Conservation (phyloP, 2,888 invertebrate species). For the Chaitophorus viminalis region DNA sequence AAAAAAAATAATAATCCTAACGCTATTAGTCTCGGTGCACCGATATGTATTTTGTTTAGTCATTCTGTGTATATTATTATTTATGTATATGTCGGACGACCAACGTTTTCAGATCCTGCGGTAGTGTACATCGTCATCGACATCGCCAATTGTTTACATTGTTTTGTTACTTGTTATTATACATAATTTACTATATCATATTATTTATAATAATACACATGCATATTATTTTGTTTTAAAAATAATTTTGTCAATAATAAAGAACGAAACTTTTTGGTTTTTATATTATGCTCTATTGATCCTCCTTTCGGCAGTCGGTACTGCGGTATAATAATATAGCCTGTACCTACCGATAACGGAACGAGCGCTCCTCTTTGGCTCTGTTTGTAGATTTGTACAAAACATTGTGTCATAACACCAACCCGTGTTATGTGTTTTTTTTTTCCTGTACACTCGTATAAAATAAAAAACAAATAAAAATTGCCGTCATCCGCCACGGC, state of each 20-base stretch:
- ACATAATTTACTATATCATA: slow-evolving; percentile 48
- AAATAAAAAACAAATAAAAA: neutral
- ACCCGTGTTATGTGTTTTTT: neutral
- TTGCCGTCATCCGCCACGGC: neutral
- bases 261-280: slow-evolving; percentile 53
- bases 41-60: slow-evolving; percentile 33
- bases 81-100: slow-evolving; percentile 8
- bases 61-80: neutral
- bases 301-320: slow-evolving; percentile 33
- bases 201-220: slow-evolving; percentile 24
- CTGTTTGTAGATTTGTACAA: neutral
- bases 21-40: neutral
- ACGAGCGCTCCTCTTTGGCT: slow-evolving; percentile 31
- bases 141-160: slow-evolving; percentile 28
- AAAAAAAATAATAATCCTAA: slow-evolving; percentile 3
- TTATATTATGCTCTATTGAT: slow-evolving; percentile 46
- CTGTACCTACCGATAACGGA: too few relatives aligned
- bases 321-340: neutral
- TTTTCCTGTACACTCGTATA: neutral
- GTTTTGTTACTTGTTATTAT: slow-evolving; percentile 50
- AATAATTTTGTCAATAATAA: slow-evolving; percentile 57
- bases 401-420: neutral
- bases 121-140: neutral
- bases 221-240: slow-evolving; percentile 55
- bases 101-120: slow-evolving; percentile 36